A percentile compares a stretch with the other conserved stretches of the same genome.
These are phyloP conservation scores for Agrochola macilenta DNA, from an alignment of 2,888 invertebrate genomes.

Conservation along the genomic window DNA sequence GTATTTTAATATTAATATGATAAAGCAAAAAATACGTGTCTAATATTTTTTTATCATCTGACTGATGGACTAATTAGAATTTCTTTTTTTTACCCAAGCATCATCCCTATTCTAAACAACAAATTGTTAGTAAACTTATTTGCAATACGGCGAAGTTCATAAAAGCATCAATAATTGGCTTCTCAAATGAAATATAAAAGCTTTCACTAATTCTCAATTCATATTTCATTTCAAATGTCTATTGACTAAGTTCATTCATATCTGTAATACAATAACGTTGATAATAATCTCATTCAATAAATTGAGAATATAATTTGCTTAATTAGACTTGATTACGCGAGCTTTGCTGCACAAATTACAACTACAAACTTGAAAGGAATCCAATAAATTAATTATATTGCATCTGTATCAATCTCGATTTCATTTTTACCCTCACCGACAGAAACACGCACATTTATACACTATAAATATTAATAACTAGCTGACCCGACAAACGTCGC, in stretches of 20 bases:
- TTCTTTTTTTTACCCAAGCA: too few relatives aligned
- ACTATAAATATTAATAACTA: too few relatives aligned
- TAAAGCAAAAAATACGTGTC: too few relatives aligned
- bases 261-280: not conserved
- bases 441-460: too few relatives aligned
- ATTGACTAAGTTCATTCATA: not conserved
- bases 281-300: not conserved
- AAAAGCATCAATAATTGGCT: slow-evolving; percentile 12
- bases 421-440: too few relatives aligned
- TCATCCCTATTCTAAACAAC: not conserved
- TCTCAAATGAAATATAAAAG: slow-evolving; percentile 1
- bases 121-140: not conserved
- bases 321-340: not conserved
- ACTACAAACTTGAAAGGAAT: not conserved
- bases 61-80: too few relatives aligned
- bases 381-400: not conserved
- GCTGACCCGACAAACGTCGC: too few relatives aligned
- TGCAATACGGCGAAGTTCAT: not conserved
- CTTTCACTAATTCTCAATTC: slow-evolving; percentile 18
- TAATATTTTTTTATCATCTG: too few relatives aligned
- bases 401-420: not conserved
- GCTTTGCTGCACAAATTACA: not conserved
- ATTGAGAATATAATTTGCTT: not conserved
- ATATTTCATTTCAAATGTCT: slow-evolving; percentile 3
- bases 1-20: too few relatives aligned